A percentile compares a stretch with the other conserved stretches of the same genome.
phyloP scores from a whole-genome alignment of 2,888 invertebrate species.

The Nephrotoma guestfalica region DNA sequence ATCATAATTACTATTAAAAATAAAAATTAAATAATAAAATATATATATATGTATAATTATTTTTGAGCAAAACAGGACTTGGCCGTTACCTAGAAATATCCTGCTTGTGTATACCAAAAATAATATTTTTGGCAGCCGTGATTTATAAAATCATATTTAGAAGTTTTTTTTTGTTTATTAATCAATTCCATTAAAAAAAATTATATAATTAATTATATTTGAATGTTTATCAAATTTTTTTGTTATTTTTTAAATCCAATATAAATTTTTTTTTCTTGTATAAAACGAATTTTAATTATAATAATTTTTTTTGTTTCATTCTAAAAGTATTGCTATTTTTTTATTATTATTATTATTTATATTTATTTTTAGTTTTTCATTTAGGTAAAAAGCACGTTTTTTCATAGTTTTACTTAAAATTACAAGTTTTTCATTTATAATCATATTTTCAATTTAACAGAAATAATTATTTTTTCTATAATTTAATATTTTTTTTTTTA shows the following conservation, averaged over 20 bases:
- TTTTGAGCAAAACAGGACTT: not conserved
- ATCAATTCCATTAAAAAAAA: no score
- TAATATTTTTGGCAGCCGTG: no score
- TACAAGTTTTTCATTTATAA: not conserved
- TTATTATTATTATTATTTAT: not conserved
- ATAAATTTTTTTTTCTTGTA: not conserved
- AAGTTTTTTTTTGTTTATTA: no score
- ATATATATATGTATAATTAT: not conserved
- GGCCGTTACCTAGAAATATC: no score
- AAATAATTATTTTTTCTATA: slow-evolving; percentile 10
- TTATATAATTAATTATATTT: no score
- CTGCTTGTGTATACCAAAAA: no score
- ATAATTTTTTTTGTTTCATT: not conserved
- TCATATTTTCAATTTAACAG: not conserved
- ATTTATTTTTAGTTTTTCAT: not conserved
- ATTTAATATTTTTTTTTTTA: slow-evolving; percentile 7
- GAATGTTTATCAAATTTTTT: no score
- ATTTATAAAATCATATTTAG: no score
- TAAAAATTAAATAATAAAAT: no score
- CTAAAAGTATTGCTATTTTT: not conserved
- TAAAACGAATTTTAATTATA: not conserved
- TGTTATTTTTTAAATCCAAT: not conserved
- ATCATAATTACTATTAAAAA: no score
- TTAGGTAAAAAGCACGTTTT: not conserved
- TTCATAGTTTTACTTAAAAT: not conserved